Percentiles rank a stretch among this genome's conserved stretches.
Evolutionary conservation across 2,888 invertebrate species (phyloP).

Genomic region (Cosmia pyralina): DNA sequence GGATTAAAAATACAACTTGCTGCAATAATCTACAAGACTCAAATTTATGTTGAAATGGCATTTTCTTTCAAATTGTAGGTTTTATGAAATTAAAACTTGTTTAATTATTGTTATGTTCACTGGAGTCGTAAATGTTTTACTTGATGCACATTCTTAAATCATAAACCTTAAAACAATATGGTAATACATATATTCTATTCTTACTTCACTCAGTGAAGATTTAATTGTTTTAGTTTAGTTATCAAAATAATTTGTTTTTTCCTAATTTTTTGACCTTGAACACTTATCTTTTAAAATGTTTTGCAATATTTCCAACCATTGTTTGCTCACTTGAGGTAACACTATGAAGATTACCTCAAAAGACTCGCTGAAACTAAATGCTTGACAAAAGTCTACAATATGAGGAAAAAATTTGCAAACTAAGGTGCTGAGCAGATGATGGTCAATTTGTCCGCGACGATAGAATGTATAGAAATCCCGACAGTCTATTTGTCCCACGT

Average conservation of each 20-base stretch:
- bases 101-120: neutral
- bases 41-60: neutral
- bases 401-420: slow-evolving; percentile 45
- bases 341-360: neutral
- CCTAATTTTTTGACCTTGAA: neutral
- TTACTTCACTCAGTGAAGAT: neutral
- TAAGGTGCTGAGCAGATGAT: neutral
- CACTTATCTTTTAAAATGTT: neutral
- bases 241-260: neutral
- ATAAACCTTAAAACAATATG: slow-evolving; percentile 11
- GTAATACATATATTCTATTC: neutral
- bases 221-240: neutral
- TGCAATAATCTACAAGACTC: neutral
- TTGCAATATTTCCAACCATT: neutral
- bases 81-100: neutral
- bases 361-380: neutral
- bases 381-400: slow-evolving; percentile 17
- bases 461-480: too few species aligned
- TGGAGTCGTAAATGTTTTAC: neutral
- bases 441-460: too few species aligned
- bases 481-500: too few species aligned
- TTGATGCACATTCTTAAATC: neutral
- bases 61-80: neutral
- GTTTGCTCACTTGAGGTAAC: neutral
- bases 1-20: neutral